phyloP scores from a whole-genome alignment of 1,140 invertebrate genomes.

The Achroia grisella region DNA sequence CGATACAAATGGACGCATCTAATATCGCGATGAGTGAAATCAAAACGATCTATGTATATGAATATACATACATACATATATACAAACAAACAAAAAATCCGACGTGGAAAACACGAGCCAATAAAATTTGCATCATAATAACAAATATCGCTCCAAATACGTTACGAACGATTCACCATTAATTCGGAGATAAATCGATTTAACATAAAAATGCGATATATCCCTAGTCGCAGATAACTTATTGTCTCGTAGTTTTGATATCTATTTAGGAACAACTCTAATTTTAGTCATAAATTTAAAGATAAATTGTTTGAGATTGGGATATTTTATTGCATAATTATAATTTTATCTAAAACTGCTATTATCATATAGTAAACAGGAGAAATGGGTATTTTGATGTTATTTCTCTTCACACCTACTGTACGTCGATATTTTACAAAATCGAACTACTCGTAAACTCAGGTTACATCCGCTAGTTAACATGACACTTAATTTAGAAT shows the following conservation, averaged over 20 bases:
- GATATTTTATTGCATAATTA: too few relatives aligned
- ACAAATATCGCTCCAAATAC: slow-evolving; percentile 30
- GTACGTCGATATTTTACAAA: slow-evolving; percentile 18
- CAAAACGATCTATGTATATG: slow-evolving; percentile 33
- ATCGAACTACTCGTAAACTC: slow-evolving; percentile 21
- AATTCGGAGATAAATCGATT: slow-evolving; percentile 20
- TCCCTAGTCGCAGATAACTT: slow-evolving; percentile 5
- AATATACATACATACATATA: too few relatives aligned
- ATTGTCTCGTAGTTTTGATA: slow-evolving; percentile 2
- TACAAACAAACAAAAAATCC: slow-evolving; percentile 26
- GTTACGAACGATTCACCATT: slow-evolving; percentile 15
- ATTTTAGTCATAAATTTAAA: too few relatives aligned
- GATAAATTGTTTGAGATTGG: too few relatives aligned
- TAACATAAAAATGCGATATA: slow-evolving; percentile 8
- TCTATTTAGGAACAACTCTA: too few relatives aligned
- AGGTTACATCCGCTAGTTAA: slow-evolving; percentile 19
- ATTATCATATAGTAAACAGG: too few relatives aligned
- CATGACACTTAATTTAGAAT: slow-evolving; percentile 27
- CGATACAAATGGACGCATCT: not conserved
- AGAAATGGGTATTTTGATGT: slow-evolving; percentile 1
- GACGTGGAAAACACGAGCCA: slow-evolving; percentile 7
- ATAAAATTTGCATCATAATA: slow-evolving; percentile 49
- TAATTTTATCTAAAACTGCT: too few relatives aligned
- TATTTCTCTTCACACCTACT: slow-evolving; percentile 21
- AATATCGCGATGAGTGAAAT: slow-evolving; percentile 5